Evolutionary conservation across 2,113 vertebrate genomes (phyloP).

Genomic region (Elephas maximus): DNA sequence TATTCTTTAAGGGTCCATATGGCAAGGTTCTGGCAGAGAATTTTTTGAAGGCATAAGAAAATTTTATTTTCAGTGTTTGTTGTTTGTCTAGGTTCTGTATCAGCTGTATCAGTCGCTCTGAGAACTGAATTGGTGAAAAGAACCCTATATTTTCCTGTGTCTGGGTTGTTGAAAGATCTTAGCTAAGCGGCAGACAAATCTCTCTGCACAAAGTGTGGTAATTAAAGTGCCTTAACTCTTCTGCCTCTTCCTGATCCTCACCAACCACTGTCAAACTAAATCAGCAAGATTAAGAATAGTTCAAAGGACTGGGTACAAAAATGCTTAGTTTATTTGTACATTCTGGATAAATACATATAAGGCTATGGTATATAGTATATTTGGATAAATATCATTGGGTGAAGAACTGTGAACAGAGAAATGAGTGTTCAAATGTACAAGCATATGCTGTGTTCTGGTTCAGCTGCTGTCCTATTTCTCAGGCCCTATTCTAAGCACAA

Average conservation of each 20-base stretch:
- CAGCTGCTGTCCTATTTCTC: background rate
- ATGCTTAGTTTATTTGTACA: background rate
- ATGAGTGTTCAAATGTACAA: background rate
- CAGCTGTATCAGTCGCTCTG: conserved; percentile 8
- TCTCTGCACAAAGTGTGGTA: background rate
- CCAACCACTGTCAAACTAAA: background rate
- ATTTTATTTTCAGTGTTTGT: conserved; percentile 8
- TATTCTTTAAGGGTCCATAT: background rate
- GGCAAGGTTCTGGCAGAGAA: background rate
- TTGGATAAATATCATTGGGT: background rate
- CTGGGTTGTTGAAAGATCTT: background rate
- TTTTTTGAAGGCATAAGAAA: background rate
- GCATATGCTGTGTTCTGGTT: background rate
- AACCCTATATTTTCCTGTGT: background rate
- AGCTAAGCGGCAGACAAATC: background rate
- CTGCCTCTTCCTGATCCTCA: background rate
- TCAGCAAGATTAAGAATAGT: background rate
- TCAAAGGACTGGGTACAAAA: background rate
- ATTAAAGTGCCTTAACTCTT: background rate
- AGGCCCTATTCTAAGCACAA: background rate
- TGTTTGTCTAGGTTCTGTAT: background rate
- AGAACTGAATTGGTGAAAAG: background rate
- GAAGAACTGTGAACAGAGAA: background rate
- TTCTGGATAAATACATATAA: background rate
- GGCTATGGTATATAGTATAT: background rate